Conservation (phyloP, 2,113 vertebrate genomes). For the Grus americana region DNA sequence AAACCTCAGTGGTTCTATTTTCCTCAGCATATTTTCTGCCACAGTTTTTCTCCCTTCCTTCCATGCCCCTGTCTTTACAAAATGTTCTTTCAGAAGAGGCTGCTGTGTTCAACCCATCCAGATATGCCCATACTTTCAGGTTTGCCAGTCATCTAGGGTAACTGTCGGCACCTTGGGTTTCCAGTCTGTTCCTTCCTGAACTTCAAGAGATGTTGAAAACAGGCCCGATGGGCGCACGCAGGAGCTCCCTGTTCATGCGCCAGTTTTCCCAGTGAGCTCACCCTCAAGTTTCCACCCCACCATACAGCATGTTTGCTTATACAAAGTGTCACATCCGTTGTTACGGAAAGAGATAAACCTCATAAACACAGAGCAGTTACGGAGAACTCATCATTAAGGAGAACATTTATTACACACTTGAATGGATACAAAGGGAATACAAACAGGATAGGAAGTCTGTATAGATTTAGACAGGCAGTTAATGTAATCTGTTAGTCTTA, state of each 20-base stretch:
- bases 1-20: not conserved
- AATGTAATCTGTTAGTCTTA: not conserved
- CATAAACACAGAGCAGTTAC: not conserved
- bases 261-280: not conserved
- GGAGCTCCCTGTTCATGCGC: not conserved
- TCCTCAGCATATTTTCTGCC: not conserved
- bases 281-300: not conserved
- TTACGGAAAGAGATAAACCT: not conserved
- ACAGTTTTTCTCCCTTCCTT: not conserved
- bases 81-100: not conserved
- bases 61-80: not conserved
- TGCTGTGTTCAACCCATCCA: not conserved
- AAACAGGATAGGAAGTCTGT: not conserved
- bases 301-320: not conserved
- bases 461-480: not conserved
- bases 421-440: not conserved
- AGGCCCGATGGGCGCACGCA: not conserved
- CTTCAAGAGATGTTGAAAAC: not conserved
- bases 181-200: not conserved
- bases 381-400: not conserved
- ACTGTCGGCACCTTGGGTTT: not conserved
- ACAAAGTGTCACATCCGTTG: rapidly evolving
- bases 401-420: not conserved
- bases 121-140: not conserved
- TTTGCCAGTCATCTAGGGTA: not conserved